Base-by-base conservation (phyloP, 92 coral and sea anemone genomes). In the Scolanthus callimorphus region DNA sequence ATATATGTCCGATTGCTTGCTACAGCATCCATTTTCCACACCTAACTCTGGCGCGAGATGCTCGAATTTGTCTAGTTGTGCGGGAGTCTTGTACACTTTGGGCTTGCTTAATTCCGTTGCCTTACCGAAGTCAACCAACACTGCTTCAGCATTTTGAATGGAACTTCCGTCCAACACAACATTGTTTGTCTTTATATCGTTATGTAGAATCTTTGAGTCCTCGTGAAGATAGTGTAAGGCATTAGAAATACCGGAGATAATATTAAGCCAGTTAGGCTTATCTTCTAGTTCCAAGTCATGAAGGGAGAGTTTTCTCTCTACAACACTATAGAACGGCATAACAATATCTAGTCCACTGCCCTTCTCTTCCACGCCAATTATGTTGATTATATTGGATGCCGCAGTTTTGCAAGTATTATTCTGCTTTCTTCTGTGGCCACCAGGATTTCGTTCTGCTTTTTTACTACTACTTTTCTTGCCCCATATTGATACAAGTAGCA, bases 341-440 rank as follows among this genome's bases (percentile, higher is more conserved):
- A 47, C 52, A 47, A 47, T 47, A 27, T 47, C 25, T 10, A 24
- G 25, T 11, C 25, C 6, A 47, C 13, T 47, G 20, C 6, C 15
- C 1, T 20, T 47, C 25, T 47, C 52, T 47, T 47, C 52, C 52
- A 47, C 52, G 52, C 52, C 52, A 8, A 47, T 47, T 24, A 47
- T 47, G 13, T 27, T 47, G 12, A 27, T 47, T 47, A 47, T 47
- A 11, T n/a, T n/a, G n/a, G n/a, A n/a, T n/a, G n/a, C n/a, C n/a
- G n/a, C n/a, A n/a, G 10, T n/a, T n/a, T n/a, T n/a, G n/a, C n/a
- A n/a, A n/a, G n/a, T n/a, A n/a, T n/a, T n/a, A n/a, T n/a, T n/a
- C 57, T 51, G 28, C 22, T 51, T 15, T 51, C 57, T 37, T 51
- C 57, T 51, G 57, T 37, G 25, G 57, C 57, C 28, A 51, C 28